Evolutionary conservation across 2,113 vertebrate genomes (phyloP).

Genomic region (Tonatia bakeri): DNA sequence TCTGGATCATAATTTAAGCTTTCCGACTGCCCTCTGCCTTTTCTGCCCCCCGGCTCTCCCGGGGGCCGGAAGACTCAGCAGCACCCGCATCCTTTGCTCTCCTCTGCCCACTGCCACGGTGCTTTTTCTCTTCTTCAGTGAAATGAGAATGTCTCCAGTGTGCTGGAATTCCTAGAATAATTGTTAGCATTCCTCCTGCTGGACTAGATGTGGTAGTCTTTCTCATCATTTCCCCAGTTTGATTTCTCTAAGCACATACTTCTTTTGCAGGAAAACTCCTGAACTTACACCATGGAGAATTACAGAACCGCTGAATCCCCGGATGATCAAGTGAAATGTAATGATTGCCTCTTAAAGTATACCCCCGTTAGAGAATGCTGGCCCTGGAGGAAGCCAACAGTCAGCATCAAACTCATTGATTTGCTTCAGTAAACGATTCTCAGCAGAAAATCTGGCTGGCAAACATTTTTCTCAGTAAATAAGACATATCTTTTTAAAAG

Average conservation of each 20-base stretch:
- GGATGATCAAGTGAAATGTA: not conserved
- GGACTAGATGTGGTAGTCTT: not conserved
- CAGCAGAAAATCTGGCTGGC: not conserved
- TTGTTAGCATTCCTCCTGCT: not conserved
- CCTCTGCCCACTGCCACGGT: not conserved
- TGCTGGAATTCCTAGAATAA: not conserved
- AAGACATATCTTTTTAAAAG: not conserved
- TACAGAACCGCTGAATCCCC: not conserved
- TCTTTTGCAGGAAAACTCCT: conserved; percentile 34
- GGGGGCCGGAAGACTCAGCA: not conserved
- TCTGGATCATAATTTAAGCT: not conserved
- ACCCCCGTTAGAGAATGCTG: not conserved
- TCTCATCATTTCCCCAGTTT: not conserved
- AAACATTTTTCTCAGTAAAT: not conserved
- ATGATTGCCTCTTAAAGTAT: not conserved
- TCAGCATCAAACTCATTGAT: not conserved
- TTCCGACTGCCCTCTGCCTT: not conserved
- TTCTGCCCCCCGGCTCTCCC: not conserved
- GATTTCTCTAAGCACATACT: not conserved
- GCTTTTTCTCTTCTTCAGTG: not conserved
- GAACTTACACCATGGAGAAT: not conserved
- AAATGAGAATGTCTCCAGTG: not conserved
- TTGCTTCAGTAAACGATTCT: conserved; percentile 28
- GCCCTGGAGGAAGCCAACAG: not conserved
- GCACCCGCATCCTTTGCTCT: not conserved